Evolutionary conservation across 2,888 invertebrate species (phyloP).

Genomic region (Petrolisthes manimaculis): DNA sequence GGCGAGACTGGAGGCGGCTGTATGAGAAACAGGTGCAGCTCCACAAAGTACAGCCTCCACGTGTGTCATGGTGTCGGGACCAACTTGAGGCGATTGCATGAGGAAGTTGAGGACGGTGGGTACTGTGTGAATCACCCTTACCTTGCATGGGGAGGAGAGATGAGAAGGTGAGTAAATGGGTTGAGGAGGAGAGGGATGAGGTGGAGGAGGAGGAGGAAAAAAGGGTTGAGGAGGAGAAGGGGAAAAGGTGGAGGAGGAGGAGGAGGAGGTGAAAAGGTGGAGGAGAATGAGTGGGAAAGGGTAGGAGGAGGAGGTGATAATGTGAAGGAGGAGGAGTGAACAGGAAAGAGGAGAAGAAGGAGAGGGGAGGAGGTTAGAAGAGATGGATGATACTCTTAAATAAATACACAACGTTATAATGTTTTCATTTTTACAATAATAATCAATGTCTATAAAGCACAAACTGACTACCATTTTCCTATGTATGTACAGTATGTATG

Average conservation of each 20-base stretch:
- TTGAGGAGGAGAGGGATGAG: not conserved
- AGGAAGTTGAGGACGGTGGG: conserved; percentile 81
- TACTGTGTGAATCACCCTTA: conserved; percentile 78
- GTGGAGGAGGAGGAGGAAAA: not conserved
- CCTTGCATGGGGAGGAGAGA: conserved; percentile 17
- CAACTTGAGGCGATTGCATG: conserved; percentile 76
- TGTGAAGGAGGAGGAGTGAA: not conserved
- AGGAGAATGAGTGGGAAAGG: not conserved
- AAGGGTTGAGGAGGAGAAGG: not conserved
- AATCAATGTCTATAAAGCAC: no score
- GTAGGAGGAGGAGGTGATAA: not conserved
- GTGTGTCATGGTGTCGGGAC: conserved; percentile 73
- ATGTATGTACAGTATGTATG: no score
- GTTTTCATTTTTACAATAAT: no score
- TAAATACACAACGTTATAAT: no score
- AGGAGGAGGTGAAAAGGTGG: not conserved
- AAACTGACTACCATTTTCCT: no score
- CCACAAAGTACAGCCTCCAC: conserved; percentile 75
- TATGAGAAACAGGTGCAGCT: conserved; percentile 78
- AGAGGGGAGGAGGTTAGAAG: not conserved
- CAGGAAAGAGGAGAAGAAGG: not conserved
- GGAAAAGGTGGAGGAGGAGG: not conserved
- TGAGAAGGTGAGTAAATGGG: not conserved
- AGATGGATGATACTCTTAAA: no score
- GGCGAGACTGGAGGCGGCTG: not conserved